A percentile compares a stretch with the other conserved stretches of the same genome.
These are phyloP conservation scores for Cheilosia vulpina DNA, from an alignment of 2,888 invertebrate genomes.

Conservation along the genomic window DNA sequence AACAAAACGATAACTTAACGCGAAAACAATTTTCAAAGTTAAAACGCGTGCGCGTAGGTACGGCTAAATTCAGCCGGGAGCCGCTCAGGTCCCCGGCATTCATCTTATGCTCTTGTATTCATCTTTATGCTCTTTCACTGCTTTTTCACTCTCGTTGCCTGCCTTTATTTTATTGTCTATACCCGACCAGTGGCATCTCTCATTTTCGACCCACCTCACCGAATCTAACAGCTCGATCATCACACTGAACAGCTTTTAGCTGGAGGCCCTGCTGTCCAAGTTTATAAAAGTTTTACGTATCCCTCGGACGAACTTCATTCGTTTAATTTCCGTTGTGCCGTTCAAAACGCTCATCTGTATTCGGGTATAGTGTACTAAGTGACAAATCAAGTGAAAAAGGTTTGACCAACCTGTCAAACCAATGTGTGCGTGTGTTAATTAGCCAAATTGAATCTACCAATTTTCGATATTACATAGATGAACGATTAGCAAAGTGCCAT, in stretches of 20 bases:
- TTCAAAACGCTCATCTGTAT: conserved; percentile 39
- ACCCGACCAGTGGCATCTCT: conserved; percentile 30
- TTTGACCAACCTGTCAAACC: conserved; percentile 8
- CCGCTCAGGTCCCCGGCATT: conserved; percentile 4
- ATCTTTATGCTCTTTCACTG: conserved; percentile 22
- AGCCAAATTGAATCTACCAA: conserved; percentile 20
- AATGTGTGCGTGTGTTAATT: conserved; percentile 17
- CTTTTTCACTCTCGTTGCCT: not conserved
- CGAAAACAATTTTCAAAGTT: not conserved
- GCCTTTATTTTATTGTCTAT: not conserved
- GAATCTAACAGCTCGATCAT: conserved; percentile 10
- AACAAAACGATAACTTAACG: conserved; percentile 14
- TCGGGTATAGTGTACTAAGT: not conserved
- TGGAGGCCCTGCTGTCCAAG: conserved; percentile 42
- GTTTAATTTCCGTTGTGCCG: conserved; percentile 65
- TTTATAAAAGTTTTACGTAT: conserved; percentile 71
- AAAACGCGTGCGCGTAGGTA: conserved; percentile 27
- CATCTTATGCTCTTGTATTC: conserved; percentile 36
- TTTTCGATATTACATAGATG: not conserved
- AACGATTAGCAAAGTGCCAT: not conserved
- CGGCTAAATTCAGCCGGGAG: conserved; percentile 41
- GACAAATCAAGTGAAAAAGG: conserved; percentile 41
- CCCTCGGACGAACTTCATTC: conserved; percentile 63
- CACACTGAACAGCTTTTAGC: conserved; percentile 58
- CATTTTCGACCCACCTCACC: conserved; percentile 28